phyloP scores from a whole-genome alignment of 1,140 invertebrate genomes.

The Bombus waltoni region DNA sequence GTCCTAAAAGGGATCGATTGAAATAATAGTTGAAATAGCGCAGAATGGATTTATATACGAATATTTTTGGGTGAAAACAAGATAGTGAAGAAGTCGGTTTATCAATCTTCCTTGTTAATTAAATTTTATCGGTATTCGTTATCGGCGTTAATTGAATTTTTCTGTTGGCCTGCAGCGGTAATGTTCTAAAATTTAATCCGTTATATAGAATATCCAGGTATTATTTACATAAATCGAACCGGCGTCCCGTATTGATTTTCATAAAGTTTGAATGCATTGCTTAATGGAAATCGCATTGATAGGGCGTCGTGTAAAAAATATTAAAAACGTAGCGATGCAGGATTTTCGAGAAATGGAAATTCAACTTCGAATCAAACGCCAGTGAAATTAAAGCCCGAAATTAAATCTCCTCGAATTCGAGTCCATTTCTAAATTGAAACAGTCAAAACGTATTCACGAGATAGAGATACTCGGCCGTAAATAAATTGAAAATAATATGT shows the following conservation, averaged over 20 bases:
- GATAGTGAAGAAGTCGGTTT: background rate
- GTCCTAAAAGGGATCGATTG: background rate
- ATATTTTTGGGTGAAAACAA: background rate
- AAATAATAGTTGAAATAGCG: background rate
- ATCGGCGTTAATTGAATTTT: background rate
- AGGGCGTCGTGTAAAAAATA: background rate
- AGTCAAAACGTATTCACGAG: background rate
- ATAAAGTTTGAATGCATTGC: conserved; percentile 18
- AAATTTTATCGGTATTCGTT: conserved; percentile 3
- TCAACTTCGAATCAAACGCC: background rate
- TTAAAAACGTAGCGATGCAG: background rate
- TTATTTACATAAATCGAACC: conserved; percentile 21
- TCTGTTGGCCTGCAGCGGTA: background rate
- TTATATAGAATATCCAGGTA: background rate
- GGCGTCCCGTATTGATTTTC: conserved; percentile 20
- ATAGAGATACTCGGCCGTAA: background rate
- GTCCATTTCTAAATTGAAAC: conserved; percentile 19
- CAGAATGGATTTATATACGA: background rate
- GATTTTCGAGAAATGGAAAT: conserved; percentile 3
- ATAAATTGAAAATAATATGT: background rate
- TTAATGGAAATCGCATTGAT: conserved; percentile 22
- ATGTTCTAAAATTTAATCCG: conserved; percentile 27
- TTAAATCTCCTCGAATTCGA: conserved; percentile 5
- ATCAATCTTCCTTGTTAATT: conserved; percentile 2
- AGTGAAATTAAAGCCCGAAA: background rate